phyloP scores from a whole-genome alignment of 2,113 vertebrate species.

The Grammomys dolichurus region DNA sequence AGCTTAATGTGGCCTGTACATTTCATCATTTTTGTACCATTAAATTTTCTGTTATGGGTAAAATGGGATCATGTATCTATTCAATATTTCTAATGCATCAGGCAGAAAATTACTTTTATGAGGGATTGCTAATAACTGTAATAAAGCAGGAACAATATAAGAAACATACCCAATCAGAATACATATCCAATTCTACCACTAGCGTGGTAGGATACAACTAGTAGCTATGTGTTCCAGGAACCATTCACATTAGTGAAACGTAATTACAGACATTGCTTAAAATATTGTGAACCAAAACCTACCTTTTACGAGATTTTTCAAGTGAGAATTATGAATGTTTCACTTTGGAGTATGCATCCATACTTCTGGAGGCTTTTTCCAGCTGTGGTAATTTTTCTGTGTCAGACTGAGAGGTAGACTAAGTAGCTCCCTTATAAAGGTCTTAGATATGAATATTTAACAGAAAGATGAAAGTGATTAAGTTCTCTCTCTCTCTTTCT shows the following conservation, averaged over 20 bases:
- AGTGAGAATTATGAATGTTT: neutral
- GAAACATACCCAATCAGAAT: too few species aligned
- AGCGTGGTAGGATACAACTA: neutral
- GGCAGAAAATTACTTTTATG: neutral
- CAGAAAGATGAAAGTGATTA: neutral
- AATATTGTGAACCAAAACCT: neutral
- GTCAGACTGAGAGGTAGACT: neutral
- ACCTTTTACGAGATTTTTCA: neutral
- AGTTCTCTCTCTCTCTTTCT: neutral
- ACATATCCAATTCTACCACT: neutral
- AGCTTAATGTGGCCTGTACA: neutral
- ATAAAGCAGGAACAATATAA: neutral
- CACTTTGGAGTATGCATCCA: neutral
- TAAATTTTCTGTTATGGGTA: neutral
- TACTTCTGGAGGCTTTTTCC: neutral
- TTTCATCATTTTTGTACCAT: neutral
- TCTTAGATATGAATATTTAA: neutral
- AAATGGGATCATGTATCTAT: neutral
- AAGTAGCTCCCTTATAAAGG: neutral
- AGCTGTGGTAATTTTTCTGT: neutral
- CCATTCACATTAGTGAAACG: neutral
- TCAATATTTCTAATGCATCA: neutral
- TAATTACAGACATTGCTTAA: neutral
- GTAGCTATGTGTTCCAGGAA: neutral
- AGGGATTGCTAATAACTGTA: neutral